Conservation (phyloP, 1,140 invertebrate species). For the Diorhabda carinulata region DNA sequence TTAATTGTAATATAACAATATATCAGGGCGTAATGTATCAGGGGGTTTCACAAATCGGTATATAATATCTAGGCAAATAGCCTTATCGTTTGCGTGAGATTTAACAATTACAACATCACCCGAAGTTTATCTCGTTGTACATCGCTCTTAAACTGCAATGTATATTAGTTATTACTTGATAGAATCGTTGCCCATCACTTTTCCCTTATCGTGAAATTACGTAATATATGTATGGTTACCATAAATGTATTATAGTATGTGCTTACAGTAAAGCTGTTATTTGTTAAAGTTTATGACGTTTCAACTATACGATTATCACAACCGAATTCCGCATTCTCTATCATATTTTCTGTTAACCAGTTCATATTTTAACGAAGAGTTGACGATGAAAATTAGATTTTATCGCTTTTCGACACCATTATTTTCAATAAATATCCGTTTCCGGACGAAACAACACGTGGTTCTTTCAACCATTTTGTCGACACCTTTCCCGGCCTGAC, state of each 20-base stretch:
- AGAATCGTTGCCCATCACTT: constrained; percentile 34
- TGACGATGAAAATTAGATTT: constrained; percentile 12
- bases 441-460: constrained; percentile 21
- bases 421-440: constrained; percentile 11
- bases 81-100: constrained; percentile 33
- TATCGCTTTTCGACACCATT: constrained; percentile 24
- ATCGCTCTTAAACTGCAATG: constrained; percentile 36
- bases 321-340: constrained; percentile 19
- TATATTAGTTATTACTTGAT: constrained; percentile 38
- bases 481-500: too few relatives aligned
- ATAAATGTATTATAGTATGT: constrained; percentile 4
- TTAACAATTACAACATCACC: constrained; percentile 34
- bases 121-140: constrained; percentile 33
- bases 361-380: constrained; percentile 14
- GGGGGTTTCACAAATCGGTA: constrained; percentile 22
- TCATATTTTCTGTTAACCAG: constrained; percentile 20
- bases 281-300: constrained; percentile 24
- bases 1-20: constrained; percentile 17
- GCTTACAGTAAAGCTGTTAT: constrained; percentile 18
- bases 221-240: not conserved
- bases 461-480: too few relatives aligned
- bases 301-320: constrained; percentile 23
- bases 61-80: constrained; percentile 26
- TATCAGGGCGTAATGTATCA: constrained; percentile 24
- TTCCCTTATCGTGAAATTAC: constrained; percentile 26